Conservation (phyloP, 2,888 invertebrate species). For the Pilophorus perplexus region DNA sequence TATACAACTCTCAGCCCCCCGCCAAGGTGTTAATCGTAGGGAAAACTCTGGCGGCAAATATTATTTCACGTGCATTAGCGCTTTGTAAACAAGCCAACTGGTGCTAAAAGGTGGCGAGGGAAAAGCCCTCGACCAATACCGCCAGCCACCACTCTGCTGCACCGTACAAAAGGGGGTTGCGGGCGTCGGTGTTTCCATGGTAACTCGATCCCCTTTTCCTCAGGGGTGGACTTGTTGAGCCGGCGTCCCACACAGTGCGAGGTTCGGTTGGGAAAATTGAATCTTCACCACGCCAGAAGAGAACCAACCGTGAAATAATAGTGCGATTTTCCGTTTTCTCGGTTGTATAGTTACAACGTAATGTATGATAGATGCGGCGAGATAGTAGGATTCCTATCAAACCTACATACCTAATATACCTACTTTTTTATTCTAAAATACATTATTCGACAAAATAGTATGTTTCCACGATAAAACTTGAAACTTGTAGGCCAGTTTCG, state of each 20-base stretch:
- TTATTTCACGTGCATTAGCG: slow-evolving; percentile 7
- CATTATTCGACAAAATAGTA: too few species aligned
- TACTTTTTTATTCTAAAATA: too few species aligned
- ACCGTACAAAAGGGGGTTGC: not conserved
- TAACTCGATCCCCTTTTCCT: not conserved
- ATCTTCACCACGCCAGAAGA: slow-evolving; percentile 5
- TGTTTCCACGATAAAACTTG: too few species aligned
- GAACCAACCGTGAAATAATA: slow-evolving; percentile 1
- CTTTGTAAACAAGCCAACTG: slow-evolving; percentile 11
- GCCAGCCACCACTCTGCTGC: too few species aligned
- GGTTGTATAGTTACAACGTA: too few species aligned
- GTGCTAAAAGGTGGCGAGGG: not conserved
- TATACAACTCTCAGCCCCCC: slow-evolving; percentile 1
- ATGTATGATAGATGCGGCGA: not conserved
- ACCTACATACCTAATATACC: too few species aligned
- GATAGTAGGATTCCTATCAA: not conserved
- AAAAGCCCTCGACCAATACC: too few species aligned
- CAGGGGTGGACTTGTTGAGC: slow-evolving; percentile 17
- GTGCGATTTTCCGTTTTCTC: too few species aligned
- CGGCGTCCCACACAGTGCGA: not conserved
- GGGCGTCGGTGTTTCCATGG: not conserved
- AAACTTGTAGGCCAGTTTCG: too few species aligned
- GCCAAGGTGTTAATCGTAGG: slow-evolving; percentile 11
- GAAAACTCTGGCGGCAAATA: not conserved
- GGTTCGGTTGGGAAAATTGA: not conserved